Evolutionary conservation across 2,888 invertebrate species (phyloP).

Genomic region (Drosophila diplacantha): DNA sequence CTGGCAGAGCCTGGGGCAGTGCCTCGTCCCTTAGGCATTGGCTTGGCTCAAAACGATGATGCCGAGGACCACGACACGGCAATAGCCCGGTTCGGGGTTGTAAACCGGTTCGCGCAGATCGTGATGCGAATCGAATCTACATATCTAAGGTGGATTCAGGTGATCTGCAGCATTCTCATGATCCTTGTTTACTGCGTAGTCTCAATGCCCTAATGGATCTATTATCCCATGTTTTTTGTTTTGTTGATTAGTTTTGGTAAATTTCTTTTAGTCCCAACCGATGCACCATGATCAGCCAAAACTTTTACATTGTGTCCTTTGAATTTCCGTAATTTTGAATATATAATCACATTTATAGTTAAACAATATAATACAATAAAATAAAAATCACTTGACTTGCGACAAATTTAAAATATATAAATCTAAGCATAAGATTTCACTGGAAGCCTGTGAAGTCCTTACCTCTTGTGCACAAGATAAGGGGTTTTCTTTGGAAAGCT

Average conservation of each 20-base stretch:
- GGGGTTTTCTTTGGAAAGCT: neutral
- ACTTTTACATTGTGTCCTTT: too few relatives aligned
- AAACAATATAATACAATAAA: too few relatives aligned
- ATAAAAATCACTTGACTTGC: too few relatives aligned
- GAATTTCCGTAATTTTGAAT: too few relatives aligned
- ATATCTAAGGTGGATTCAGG: slow-evolving; percentile 16
- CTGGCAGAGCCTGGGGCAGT: slow-evolving; percentile 43
- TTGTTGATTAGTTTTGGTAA: neutral
- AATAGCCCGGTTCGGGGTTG: neutral
- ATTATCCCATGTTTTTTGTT: neutral
- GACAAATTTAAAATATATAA: neutral
- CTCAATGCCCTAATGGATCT: neutral
- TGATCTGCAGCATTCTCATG: neutral
- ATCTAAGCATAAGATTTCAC: too few relatives aligned
- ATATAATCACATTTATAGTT: too few relatives aligned
- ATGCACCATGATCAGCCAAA: neutral
- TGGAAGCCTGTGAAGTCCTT: neutral
- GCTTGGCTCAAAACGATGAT: rapidly evolving
- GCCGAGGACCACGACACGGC: neutral
- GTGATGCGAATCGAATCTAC: neutral
- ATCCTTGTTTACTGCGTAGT: neutral
- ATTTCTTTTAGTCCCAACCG: neutral
- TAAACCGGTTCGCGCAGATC: too few relatives aligned
- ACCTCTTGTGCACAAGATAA: neutral
- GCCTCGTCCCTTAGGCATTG: slow-evolving; percentile 42